A percentile compares a stretch with the other conserved stretches of the same genome.
Conservation (phyloP, 2,888 invertebrate genomes). For the Notodonta dromedarius region DNA sequence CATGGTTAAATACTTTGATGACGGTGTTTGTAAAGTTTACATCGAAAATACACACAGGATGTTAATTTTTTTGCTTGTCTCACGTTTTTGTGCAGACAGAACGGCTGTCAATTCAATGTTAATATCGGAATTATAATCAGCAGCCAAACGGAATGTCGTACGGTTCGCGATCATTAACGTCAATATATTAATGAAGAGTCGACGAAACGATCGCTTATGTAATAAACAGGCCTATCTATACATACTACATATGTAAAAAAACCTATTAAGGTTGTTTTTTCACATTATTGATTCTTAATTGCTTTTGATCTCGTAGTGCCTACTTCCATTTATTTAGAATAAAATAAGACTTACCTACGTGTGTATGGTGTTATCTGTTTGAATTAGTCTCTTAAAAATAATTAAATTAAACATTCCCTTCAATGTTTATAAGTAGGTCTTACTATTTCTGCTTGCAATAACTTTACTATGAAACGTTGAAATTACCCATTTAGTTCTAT, state of each 20-base stretch:
- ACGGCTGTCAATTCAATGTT: slow-evolving; percentile 5
- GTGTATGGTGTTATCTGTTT: too few relatives aligned
- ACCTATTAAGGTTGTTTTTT: not conserved
- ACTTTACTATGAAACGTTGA: too few relatives aligned
- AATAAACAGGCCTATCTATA: not conserved
- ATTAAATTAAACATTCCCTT: too few relatives aligned
- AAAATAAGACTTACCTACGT: too few relatives aligned
- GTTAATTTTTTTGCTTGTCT: not conserved
- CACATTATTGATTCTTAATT: not conserved
- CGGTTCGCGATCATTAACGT: not conserved
- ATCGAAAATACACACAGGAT: not conserved
- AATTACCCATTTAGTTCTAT: too few relatives aligned
- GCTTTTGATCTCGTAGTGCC: too few relatives aligned
- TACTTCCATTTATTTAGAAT: too few relatives aligned
- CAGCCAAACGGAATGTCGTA: not conserved
- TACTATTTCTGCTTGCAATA: too few relatives aligned
- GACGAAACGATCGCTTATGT: not conserved
- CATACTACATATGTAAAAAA: not conserved
- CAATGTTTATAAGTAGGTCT: too few relatives aligned
- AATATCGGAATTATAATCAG: slow-evolving; percentile 2
- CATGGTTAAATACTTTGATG: not conserved
- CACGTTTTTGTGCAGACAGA: slow-evolving; percentile 4
- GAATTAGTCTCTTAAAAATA: too few relatives aligned
- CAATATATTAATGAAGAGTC: not conserved
- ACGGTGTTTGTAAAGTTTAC: not conserved